Evolutionary conservation across 2,113 vertebrate genomes (phyloP).

Genomic region (Xiphias gladius): DNA sequence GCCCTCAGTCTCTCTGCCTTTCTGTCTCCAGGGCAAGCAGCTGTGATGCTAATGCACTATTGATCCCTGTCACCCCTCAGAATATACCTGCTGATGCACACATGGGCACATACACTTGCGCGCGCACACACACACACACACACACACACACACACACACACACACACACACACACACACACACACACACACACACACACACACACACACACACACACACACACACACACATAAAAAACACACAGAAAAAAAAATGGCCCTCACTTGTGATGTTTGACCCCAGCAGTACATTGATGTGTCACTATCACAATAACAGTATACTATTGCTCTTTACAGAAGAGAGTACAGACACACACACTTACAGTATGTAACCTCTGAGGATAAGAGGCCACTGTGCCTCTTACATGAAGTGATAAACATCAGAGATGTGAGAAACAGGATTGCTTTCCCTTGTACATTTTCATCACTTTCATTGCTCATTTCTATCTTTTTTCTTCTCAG

Average conservation of each 20-base stretch:
- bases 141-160: not conserved
- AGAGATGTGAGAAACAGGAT: not conserved
- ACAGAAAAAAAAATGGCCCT: not conserved
- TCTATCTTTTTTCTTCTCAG: not conserved
- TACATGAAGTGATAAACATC: constrained; percentile 1
- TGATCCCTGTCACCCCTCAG: constrained; percentile 78
- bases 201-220: not conserved
- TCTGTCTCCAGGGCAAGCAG: constrained; percentile 72
- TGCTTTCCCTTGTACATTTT: not conserved
- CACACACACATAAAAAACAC: not conserved
- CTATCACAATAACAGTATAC: constrained; percentile 11
- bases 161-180: constrained; percentile 24
- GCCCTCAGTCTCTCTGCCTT: constrained; percentile 48
- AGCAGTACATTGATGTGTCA: constrained; percentile 13
- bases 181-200: constrained; percentile 1
- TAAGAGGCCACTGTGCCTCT: not conserved
- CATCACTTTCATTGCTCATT: not conserved
- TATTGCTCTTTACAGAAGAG: constrained; percentile 6
- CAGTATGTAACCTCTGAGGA: not conserved
- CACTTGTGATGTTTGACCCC: constrained; percentile 4
- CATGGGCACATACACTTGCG: constrained; percentile 4
- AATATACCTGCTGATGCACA: constrained; percentile 73
- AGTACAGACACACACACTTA: not conserved
- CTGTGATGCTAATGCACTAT: constrained; percentile 85
- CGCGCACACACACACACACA: not conserved